Evolutionary conservation across 1,140 invertebrate species (phyloP).

Genomic region (Carcinoscorpius rotundicauda): DNA sequence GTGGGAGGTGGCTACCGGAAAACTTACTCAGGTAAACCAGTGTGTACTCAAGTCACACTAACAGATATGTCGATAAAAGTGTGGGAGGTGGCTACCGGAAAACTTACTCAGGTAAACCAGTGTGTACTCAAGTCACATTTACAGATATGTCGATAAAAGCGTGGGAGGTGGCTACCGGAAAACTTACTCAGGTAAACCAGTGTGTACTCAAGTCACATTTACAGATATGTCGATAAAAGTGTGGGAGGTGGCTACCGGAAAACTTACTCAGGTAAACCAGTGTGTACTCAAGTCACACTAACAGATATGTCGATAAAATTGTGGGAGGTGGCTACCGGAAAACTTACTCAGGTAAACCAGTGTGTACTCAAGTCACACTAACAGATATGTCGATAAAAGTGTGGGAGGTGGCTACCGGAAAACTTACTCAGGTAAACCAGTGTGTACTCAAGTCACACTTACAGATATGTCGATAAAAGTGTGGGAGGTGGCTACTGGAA

Average conservation of each 20-base stretch:
- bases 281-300: no score
- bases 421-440: conserved; percentile 25
- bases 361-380: no score
- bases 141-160: conserved; percentile 71
- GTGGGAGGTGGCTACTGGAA: conserved; percentile 65
- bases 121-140: no score
- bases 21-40: conserved; percentile 22
- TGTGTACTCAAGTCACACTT: no score
- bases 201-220: no score
- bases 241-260: conserved; percentile 65
- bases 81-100: conserved; percentile 65
- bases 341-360: conserved; percentile 25
- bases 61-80: conserved; percentile 72
- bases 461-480: conserved; percentile 78
- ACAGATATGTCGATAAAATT: conserved; percentile 72
- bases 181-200: conserved; percentile 22
- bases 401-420: conserved; percentile 65
- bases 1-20: conserved; percentile 65
- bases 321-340: conserved; percentile 65
- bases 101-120: conserved; percentile 22
- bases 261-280: conserved; percentile 22
- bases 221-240: conserved; percentile 72
- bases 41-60: no score
- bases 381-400: conserved; percentile 78
- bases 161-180: conserved; percentile 65